phyloP scores from a whole-genome alignment of 2,888 invertebrate species.

The Amorpha juglandis region DNA sequence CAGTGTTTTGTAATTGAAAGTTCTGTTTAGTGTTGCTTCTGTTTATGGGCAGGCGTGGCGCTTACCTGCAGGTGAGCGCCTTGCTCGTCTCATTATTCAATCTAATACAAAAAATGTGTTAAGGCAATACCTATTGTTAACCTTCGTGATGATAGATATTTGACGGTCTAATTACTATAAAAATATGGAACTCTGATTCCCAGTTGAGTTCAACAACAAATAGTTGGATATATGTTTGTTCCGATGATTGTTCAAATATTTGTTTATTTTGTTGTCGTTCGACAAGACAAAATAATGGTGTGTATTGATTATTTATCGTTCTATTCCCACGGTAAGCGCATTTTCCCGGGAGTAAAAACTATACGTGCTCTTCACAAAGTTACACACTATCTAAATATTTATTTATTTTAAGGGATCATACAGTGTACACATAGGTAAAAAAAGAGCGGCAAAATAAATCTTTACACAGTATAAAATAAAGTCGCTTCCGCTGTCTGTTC shows the following conservation, averaged over 20 bases:
- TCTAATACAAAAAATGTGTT: no score
- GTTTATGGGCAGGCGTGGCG: no score
- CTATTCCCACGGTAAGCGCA: neutral
- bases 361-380: neutral
- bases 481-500: no score
- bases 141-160: constrained; percentile 6
- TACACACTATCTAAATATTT: neutral
- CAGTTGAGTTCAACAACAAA: neutral
- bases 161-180: neutral
- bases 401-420: no score
- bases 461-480: no score
- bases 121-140: no score
- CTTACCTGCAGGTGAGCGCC: no score
- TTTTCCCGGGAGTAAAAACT: neutral
- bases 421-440: no score
- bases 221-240: neutral
- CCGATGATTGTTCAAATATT: neutral
- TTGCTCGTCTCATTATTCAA: no score
- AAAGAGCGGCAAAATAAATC: no score
- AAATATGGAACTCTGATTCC: neutral
- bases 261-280: neutral
- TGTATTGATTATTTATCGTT: neutral
- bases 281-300: neutral
- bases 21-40: no score
- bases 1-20: no score